Percentiles rank a stretch among this genome's conserved stretches.
phyloP scores from a whole-genome alignment of 2,888 invertebrate species.

The Cephus spinipes region DNA sequence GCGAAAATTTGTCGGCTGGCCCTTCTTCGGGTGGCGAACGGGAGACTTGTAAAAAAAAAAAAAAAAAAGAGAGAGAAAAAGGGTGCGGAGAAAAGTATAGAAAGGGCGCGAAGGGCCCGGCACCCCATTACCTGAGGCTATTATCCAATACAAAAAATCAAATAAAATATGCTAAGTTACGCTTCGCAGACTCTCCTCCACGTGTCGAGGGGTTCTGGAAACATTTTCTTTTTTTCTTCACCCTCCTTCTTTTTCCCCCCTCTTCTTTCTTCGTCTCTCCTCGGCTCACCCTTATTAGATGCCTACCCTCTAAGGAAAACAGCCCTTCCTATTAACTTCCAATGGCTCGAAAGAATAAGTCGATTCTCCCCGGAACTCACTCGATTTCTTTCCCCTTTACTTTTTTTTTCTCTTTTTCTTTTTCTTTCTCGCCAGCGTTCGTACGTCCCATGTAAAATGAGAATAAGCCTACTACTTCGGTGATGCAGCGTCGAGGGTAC shows the following conservation, averaged over 20 bases:
- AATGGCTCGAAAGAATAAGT: constrained; percentile 45
- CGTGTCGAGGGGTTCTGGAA: constrained; percentile 43
- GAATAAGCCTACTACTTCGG: background rate
- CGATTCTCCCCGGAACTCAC: constrained; percentile 21
- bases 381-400: constrained; percentile 18
- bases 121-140: constrained; percentile 65
- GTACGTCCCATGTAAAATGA: background rate
- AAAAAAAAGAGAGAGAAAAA: too few relatives aligned
- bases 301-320: background rate
- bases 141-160: constrained; percentile 67
- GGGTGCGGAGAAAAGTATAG: constrained; percentile 1
- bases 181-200: constrained; percentile 53
- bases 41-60: too few relatives aligned
- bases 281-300: constrained; percentile 12
- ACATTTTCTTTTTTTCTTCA: constrained; percentile 41
- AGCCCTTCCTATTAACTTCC: constrained; percentile 43
- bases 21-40: background rate
- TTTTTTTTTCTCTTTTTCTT: constrained; percentile 8
- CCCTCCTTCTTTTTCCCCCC: constrained; percentile 30
- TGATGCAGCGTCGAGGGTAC: background rate
- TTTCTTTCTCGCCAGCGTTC: constrained; percentile 11
- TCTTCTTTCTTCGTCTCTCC: constrained; percentile 26
- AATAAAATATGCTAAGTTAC: constrained; percentile 66
- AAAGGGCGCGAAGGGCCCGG: constrained; percentile 16
- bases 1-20: constrained; percentile 55